Conservation (phyloP, 2,888 invertebrate genomes). For the Vesta saturnalis region DNA sequence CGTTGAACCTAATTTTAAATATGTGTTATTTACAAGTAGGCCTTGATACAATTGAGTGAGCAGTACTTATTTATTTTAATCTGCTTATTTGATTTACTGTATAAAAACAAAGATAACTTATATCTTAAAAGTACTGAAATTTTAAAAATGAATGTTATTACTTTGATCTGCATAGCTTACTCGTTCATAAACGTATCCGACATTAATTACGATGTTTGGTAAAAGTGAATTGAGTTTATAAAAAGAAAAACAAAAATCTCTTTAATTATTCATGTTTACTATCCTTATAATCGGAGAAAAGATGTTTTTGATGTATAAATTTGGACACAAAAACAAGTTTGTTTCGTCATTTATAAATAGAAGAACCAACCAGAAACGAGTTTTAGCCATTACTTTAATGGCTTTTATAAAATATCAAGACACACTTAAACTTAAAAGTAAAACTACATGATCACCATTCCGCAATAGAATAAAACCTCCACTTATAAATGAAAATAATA, state of each 20-base stretch:
- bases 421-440: neutral
- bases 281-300: neutral
- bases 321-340: neutral
- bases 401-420: slow-evolving; percentile 1
- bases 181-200: no score
- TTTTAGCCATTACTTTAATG: neutral
- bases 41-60: no score
- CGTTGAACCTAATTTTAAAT: no score
- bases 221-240: neutral
- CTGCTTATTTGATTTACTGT: no score
- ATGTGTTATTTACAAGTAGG: no score
- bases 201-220: no score
- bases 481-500: neutral
- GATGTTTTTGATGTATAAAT: neutral
- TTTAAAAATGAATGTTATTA: no score
- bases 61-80: no score
- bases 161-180: no score
- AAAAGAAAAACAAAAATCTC: neutral
- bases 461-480: neutral
- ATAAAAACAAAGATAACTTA: no score
- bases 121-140: no score
- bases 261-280: neutral
- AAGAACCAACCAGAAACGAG: neutral
- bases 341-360: neutral
- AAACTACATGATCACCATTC: neutral